Evolutionary conservation across 37 sponge, comb jelly and placozoan species (phyloP).

Genomic region (Dysidea cf. avara): DNA sequence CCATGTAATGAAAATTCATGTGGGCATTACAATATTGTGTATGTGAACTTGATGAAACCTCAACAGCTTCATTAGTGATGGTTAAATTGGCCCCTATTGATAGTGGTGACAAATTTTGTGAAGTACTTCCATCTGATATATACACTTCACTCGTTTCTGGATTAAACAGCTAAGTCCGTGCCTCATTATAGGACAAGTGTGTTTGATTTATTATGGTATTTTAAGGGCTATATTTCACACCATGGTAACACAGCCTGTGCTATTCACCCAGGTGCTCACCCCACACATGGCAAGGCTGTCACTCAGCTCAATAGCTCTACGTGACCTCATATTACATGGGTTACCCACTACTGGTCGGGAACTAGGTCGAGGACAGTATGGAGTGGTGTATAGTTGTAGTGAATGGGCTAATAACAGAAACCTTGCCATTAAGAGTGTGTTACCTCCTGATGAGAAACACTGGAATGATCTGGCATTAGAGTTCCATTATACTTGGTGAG

Average conservation of each 20-base stretch:
- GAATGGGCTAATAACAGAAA: slow-evolving; percentile 93
- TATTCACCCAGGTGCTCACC: slow-evolving; percentile 50
- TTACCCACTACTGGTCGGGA: slow-evolving; percentile 82
- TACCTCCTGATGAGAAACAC: slow-evolving; percentile 98
- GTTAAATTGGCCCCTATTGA: too few relatives aligned
- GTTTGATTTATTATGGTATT: too few relatives aligned
- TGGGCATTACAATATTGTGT: not conserved
- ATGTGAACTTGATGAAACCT: too few relatives aligned
- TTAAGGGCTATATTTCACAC: too few relatives aligned
- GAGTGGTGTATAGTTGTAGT: slow-evolving; percentile 93
- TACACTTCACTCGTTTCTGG: too few relatives aligned
- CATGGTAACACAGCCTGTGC: too few relatives aligned
- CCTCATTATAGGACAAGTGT: too few relatives aligned
- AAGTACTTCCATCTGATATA: too few relatives aligned
- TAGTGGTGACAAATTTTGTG: too few relatives aligned
- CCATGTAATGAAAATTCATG: not conserved
- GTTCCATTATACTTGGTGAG: slow-evolving; percentile 97
- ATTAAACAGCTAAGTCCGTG: too few relatives aligned
- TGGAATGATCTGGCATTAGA: slow-evolving; percentile 98
- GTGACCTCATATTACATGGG: slow-evolving; percentile 87
- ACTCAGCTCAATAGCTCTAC: slow-evolving; percentile 72
- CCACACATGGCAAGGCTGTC: slow-evolving; percentile 87
- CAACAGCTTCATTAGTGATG: too few relatives aligned
- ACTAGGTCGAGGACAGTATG: slow-evolving; percentile 97
- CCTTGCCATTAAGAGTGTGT: slow-evolving; percentile 89